phyloP scores from a whole-genome alignment of 2,888 invertebrate species.

The Isoperla grammatica region DNA sequence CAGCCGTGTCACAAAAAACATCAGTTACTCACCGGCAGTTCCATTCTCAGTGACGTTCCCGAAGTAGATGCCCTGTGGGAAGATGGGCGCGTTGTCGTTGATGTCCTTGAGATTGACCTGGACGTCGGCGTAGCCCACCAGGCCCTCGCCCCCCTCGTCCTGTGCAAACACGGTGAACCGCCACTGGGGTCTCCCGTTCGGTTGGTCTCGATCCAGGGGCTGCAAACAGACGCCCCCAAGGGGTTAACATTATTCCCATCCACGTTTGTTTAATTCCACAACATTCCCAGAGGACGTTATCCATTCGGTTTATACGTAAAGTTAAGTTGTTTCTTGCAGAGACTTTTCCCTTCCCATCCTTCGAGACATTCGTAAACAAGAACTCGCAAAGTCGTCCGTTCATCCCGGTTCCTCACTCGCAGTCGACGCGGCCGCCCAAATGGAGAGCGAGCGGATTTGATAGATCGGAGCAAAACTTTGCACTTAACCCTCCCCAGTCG shows the following conservation, averaged over 20 bases:
- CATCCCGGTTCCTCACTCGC: no score
- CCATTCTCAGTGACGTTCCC: conserved; percentile 96
- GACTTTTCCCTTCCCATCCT: background rate
- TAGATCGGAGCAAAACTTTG: conserved; percentile 13
- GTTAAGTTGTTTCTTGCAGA: background rate
- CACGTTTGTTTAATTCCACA: background rate
- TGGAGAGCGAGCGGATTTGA: background rate
- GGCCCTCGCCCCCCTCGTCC: conserved; percentile 91
- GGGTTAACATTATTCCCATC: background rate
- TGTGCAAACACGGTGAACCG: conserved; percentile 94
- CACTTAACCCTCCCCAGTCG: background rate
- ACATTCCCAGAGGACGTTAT: background rate
- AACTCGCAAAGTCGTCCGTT: background rate
- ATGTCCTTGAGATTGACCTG: conserved; percentile 96
- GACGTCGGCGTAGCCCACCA: conserved; percentile 95
- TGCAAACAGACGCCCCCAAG: conserved; percentile 44
- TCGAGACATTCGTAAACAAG: conserved; percentile 2
- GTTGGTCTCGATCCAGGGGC: conserved; percentile 95
- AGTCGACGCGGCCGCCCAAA: background rate
- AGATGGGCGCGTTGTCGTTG: conserved; percentile 96
- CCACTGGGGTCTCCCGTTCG: conserved; percentile 94
- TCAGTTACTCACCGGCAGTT: conserved; percentile 61
- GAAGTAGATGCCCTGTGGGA: conserved; percentile 90
- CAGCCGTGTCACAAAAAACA: no score
- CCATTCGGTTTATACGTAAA: background rate